Conservation (phyloP, 2,888 invertebrate species). For the Cosmia pyralina region DNA sequence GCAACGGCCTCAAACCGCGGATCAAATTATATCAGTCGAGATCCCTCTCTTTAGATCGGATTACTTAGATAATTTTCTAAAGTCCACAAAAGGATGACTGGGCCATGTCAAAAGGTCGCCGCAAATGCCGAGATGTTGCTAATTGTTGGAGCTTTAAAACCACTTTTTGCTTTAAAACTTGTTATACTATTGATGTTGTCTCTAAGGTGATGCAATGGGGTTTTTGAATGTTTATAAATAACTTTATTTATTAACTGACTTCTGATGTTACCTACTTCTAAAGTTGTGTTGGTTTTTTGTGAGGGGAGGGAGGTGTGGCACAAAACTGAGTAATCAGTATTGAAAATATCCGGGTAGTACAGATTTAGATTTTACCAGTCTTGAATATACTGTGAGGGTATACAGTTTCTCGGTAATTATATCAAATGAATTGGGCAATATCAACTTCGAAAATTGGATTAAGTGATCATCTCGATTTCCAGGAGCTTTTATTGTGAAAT, state of each 20-base stretch:
- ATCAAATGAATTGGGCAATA: not conserved
- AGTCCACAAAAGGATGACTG: slow-evolving; percentile 34
- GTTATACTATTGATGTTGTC: slow-evolving; percentile 29
- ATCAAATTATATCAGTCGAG: slow-evolving; percentile 35
- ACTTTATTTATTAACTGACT: not conserved
- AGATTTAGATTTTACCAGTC: not conserved
- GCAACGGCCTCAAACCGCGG: slow-evolving; percentile 12
- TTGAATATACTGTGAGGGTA: not conserved
- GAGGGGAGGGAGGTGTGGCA: not conserved
- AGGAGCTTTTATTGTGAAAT: not conserved
- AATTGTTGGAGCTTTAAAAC: slow-evolving; percentile 44
- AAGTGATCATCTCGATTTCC: slow-evolving; percentile 14
- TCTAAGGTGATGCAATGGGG: slow-evolving; percentile 41
- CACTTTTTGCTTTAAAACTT: slow-evolving; percentile 38
- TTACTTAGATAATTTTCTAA: slow-evolving; percentile 41
- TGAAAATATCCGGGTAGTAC: not conserved
- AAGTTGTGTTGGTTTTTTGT: not conserved
- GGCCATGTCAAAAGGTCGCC: slow-evolving; percentile 39
- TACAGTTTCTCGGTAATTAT: slow-evolving; percentile 6
- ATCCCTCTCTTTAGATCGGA: slow-evolving; percentile 34
- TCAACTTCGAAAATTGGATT: slow-evolving; percentile 11
- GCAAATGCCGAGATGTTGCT: slow-evolving; percentile 46
- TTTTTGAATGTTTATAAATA: slow-evolving; percentile 33
- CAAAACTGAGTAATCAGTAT: not conserved
- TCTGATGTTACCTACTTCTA: not conserved